phyloP scores from a whole-genome alignment of 1,140 invertebrate genomes.

The Hylyphantes graminicola region DNA sequence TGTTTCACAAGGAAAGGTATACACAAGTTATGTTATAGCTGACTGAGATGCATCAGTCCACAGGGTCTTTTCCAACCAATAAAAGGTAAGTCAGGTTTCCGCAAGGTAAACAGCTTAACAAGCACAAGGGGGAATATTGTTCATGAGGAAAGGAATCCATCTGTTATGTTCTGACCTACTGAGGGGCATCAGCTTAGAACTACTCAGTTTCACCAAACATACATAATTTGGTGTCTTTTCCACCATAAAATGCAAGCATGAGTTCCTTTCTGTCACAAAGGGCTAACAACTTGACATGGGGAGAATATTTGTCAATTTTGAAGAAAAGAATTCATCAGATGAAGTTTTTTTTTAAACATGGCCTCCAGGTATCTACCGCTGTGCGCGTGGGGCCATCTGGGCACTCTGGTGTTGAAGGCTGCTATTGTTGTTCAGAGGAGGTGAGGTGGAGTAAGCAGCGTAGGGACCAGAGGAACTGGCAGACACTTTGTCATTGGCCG shows the following conservation, averaged over 20 bases:
- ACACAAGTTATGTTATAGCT: no score
- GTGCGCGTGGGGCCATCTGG: conserved; percentile 27
- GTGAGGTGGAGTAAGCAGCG: conserved; percentile 34
- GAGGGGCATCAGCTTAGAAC: no score
- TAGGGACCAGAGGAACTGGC: conserved; percentile 15
- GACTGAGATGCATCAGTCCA: no score
- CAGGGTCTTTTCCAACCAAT: no score
- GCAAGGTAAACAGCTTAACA: no score
- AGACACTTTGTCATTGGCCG: conserved; percentile 70
- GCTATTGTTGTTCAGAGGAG: conserved; percentile 54
- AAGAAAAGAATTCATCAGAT: conserved; percentile 29
- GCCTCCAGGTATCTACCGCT: conserved; percentile 29
- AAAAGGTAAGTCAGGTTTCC: no score
- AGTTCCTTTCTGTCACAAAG: conserved; percentile 5
- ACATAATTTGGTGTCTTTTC: no score
- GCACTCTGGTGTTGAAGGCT: conserved; percentile 48
- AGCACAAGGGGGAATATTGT: background rate
- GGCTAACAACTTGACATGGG: conserved; percentile 17
- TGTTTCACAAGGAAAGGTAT: no score
- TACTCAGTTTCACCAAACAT: no score
- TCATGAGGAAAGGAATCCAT: no score
- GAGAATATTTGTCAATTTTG: conserved; percentile 18
- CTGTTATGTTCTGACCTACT: no score
- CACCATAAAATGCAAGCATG: background rate
- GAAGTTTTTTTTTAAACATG: conserved; percentile 3